Percentiles rank a stretch among this genome's conserved stretches.
Evolutionary conservation across 2,113 vertebrate genomes (phyloP).

Genomic region (Scophthalmus maximus): DNA sequence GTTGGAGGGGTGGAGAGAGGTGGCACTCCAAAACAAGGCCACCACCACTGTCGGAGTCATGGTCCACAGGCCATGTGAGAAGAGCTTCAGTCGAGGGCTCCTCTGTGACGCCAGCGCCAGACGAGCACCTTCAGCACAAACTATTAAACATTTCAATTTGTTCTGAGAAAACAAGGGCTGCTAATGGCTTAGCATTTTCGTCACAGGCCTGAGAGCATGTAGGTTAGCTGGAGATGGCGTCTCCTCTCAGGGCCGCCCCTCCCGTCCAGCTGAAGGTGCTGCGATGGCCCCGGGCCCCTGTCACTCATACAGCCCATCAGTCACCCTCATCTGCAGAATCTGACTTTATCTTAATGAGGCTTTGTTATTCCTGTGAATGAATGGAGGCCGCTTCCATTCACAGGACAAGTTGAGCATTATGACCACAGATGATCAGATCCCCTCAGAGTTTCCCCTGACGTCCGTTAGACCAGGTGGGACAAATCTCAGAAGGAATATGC

Average conservation of each 20-base stretch:
- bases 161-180: not conserved
- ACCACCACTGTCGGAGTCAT: constrained; percentile 59
- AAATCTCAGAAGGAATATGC: not conserved
- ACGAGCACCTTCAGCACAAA: constrained; percentile 19
- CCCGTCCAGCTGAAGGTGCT: constrained; percentile 45
- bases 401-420: constrained; percentile 53
- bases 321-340: constrained; percentile 74
- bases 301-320: constrained; percentile 77
- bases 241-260: constrained; percentile 18
- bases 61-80: constrained; percentile 61
- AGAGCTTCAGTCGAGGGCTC: constrained; percentile 61
- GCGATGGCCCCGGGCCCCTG: constrained; percentile 67
- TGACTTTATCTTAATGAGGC: constrained; percentile 80
- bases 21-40: constrained; percentile 57
- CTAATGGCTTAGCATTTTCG: constrained; percentile 61
- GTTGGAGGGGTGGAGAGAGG: constrained; percentile 65
- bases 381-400: constrained; percentile 65
- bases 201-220: constrained; percentile 68
- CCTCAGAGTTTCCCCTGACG: constrained; percentile 21
- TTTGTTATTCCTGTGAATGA: constrained; percentile 69
- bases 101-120: constrained; percentile 31
- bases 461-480: not conserved
- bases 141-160: constrained; percentile 53
- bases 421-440: constrained; percentile 29
- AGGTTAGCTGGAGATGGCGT: constrained; percentile 65